A percentile compares a stretch with the other conserved stretches of the same genome.
phyloP scores from a whole-genome alignment of 1,140 invertebrate genomes.

The Hydropsyche tenuis region DNA sequence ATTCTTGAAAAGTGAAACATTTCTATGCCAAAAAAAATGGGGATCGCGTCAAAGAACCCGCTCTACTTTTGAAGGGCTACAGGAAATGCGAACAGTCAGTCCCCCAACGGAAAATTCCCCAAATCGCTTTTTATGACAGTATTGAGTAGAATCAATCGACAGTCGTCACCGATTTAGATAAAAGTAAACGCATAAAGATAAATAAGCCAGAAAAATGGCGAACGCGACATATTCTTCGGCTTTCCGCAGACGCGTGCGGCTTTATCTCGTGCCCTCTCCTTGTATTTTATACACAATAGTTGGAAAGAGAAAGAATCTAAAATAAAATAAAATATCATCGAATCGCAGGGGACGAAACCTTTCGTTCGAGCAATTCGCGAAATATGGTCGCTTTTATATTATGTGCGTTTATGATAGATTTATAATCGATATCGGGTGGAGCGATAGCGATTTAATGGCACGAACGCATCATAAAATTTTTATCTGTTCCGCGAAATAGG shows the following conservation, averaged over 20 bases:
- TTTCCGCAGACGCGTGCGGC: constrained; percentile 21
- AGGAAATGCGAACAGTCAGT: not conserved
- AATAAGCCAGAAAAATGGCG: constrained; percentile 51
- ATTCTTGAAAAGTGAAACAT: constrained; percentile 7
- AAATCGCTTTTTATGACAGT: constrained; percentile 43
- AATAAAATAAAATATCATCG: constrained; percentile 22
- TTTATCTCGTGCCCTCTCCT: constrained; percentile 24
- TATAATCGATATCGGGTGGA: constrained; percentile 48
- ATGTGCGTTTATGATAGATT: constrained; percentile 39
- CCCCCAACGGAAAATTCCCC: not conserved
- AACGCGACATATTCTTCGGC: constrained; percentile 48
- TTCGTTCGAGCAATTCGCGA: constrained; percentile 41
- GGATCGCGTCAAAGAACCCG: not conserved
- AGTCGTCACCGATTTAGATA: constrained; percentile 51
- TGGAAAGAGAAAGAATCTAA: no score
- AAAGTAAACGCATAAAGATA: constrained; percentile 50
- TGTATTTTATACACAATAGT: constrained; percentile 23
- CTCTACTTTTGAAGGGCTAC: no score
- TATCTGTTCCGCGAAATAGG: constrained; percentile 27
- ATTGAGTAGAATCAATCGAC: constrained; percentile 49
- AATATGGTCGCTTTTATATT: constrained; percentile 41
- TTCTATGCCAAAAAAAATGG: not conserved
- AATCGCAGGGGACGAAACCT: constrained; percentile 5
- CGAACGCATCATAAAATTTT: constrained; percentile 34
- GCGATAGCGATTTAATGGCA: constrained; percentile 47